A percentile compares a stretch with the other conserved stretches of the same genome.
Conservation (phyloP, 2,113 vertebrate genomes). For the Coracopsis vasa region DNA sequence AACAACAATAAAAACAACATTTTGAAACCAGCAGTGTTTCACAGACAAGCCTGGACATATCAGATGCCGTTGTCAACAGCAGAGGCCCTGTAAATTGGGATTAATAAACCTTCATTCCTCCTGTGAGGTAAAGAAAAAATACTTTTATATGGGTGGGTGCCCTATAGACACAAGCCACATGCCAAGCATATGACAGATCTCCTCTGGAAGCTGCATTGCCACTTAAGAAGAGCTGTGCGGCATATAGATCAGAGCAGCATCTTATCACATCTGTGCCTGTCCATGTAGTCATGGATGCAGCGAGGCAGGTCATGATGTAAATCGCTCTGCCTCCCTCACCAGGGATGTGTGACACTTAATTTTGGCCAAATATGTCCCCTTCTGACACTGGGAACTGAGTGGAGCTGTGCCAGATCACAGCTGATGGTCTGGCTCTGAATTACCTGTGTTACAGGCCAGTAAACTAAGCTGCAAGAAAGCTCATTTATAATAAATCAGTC, state of each 20-base stretch:
- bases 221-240: neutral
- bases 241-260: neutral
- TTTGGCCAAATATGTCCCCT: neutral
- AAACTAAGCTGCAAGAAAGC: conserved; percentile 1
- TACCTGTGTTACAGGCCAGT: neutral
- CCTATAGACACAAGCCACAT: neutral
- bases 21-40: neutral
- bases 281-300: neutral
- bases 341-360: neutral
- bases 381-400: neutral
- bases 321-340: neutral
- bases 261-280: rapidly evolving
- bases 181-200: neutral
- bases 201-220: neutral
- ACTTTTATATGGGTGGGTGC: neutral
- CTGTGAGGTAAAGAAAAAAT: neutral
- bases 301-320: neutral
- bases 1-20: neutral
- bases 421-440: neutral
- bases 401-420: conserved; percentile 7
- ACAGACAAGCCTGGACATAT: neutral
- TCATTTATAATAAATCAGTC: conserved; percentile 6
- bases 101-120: neutral
- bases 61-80: neutral
- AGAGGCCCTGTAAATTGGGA: neutral